Evolutionary conservation across 2,888 invertebrate species (phyloP).

Genomic region (Ashinkailepas kermadecensis): DNA sequence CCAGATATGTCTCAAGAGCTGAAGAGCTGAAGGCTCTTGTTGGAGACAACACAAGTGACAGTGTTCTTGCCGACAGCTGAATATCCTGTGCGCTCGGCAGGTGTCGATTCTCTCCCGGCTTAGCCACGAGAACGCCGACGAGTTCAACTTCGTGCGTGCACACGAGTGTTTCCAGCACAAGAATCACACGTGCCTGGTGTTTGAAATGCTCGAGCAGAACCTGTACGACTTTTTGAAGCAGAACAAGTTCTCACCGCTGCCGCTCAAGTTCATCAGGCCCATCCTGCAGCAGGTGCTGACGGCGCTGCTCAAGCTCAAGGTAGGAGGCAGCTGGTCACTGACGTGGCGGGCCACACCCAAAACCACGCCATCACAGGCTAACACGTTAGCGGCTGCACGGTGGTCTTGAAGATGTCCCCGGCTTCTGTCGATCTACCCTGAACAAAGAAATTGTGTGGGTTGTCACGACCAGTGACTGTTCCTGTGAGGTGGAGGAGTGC

Average conservation of each 20-base stretch:
- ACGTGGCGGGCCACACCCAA: no score
- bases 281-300: slow-evolving; percentile 95
- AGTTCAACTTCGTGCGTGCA: slow-evolving; percentile 99
- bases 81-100: slow-evolving; percentile 41
- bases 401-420: no score
- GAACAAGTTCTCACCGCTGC: slow-evolving; percentile 98
- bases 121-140: slow-evolving; percentile 96
- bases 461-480: no score
- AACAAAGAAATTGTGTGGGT: no score
- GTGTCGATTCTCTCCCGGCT: slow-evolving; percentile 83
- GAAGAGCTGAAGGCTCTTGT: no score
- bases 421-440: no score
- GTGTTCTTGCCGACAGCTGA: no score
- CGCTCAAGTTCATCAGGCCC: slow-evolving; percentile 95
- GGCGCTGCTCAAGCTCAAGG: slow-evolving; percentile 73
- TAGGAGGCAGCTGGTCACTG: slow-evolving; percentile 39
- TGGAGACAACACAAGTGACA: no score
- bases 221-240: slow-evolving; percentile 99
- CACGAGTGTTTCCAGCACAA: slow-evolving; percentile 99
- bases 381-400: no score
- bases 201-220: slow-evolving; percentile 99
- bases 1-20: no score
- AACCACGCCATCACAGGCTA: no score
- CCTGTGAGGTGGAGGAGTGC: no score
- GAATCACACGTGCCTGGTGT: slow-evolving; percentile 98